phyloP scores from a whole-genome alignment of 2,113 vertebrate genomes.

The Gallinago jamesoni region DNA sequence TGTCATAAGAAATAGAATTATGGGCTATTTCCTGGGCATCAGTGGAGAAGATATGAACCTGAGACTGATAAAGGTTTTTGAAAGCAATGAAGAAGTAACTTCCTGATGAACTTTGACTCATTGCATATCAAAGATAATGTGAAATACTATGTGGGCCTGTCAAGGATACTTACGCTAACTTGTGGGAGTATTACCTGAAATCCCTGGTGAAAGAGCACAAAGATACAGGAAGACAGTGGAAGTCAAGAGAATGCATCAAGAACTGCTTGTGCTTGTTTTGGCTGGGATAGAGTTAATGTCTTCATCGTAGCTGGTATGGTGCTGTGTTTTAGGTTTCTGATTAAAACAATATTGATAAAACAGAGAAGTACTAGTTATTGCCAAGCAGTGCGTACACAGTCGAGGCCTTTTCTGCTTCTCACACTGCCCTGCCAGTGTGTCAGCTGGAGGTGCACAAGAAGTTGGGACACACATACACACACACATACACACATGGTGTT shows the following conservation, averaged over 20 bases:
- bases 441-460: neutral
- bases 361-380: neutral
- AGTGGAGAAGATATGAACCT: neutral
- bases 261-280: neutral
- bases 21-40: neutral
- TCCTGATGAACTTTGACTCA: neutral
- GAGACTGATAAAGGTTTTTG: neutral
- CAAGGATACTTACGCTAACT: neutral
- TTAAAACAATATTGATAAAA: neutral
- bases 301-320: neutral
- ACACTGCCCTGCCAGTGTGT: accelerated
- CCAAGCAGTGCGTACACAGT: neutral
- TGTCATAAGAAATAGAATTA: neutral
- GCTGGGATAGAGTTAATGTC: neutral
- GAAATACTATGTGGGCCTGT: neutral
- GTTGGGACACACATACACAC: neutral
- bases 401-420: neutral
- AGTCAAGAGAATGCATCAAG: neutral
- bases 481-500: neutral
- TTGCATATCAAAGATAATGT: neutral
- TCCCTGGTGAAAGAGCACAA: neutral
- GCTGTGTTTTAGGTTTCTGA: neutral
- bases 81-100: neutral
- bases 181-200: neutral
- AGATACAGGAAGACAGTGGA: neutral